These are phyloP conservation scores for Cavia aperea DNA, from an alignment of 2,113 vertebrate genomes.

Conservation along the genomic window DNA sequence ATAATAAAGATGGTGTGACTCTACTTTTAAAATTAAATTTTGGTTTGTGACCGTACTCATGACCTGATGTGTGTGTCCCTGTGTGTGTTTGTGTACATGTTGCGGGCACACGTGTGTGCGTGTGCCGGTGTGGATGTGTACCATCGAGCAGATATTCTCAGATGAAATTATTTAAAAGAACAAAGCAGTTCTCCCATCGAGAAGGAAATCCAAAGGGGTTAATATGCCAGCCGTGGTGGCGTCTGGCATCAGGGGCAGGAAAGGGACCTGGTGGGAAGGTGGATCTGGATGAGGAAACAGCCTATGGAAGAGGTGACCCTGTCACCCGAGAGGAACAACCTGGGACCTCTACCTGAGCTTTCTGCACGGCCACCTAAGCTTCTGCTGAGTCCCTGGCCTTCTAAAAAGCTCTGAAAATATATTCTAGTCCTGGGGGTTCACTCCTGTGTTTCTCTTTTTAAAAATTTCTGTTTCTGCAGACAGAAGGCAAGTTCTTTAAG, in stretches of 20 bases:
- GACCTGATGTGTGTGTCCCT: not conserved
- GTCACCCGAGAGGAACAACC: rapidly evolving
- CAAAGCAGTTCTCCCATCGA: not conserved
- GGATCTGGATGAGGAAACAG: not conserved
- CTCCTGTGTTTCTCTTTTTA: not conserved
- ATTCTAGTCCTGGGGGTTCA: not conserved
- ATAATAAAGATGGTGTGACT: slow-evolving; percentile 24
- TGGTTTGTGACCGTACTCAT: not conserved
- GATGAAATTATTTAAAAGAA: not conserved
- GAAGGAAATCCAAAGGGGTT: not conserved
- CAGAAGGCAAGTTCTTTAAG: not conserved
- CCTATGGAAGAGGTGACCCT: not conserved
- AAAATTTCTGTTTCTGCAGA: not conserved
- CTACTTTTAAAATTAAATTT: slow-evolving; percentile 15
- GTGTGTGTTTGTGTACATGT: not conserved
- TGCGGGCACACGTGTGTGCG: not conserved
- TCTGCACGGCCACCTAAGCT: not conserved
- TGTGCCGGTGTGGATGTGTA: not conserved
- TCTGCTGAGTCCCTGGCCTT: not conserved
- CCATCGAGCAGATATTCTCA: not conserved
- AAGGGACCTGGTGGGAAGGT: not conserved
- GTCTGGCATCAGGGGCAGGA: not conserved
- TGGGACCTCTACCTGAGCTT: not conserved
- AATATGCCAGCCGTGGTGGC: not conserved
- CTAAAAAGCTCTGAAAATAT: not conserved